Evolutionary conservation across 2,888 invertebrate species (phyloP).

Genomic region (Ceriagrion tenellum): DNA sequence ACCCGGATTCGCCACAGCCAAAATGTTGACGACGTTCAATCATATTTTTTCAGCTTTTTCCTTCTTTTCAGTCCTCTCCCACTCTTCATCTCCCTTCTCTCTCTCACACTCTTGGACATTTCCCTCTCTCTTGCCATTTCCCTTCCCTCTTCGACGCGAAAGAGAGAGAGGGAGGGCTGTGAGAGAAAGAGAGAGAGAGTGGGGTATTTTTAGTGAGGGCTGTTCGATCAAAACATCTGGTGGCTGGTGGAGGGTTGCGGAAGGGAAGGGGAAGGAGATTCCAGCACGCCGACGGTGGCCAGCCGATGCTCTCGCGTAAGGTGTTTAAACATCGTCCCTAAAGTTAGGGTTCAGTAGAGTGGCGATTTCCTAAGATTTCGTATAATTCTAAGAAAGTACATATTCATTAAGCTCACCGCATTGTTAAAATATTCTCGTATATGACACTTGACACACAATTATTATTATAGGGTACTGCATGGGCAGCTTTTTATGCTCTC

Average conservation of each 20-base stretch:
- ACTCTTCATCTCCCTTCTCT: not conserved
- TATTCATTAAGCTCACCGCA: too few relatives aligned
- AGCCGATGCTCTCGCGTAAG: too few relatives aligned
- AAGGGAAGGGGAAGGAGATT: not conserved
- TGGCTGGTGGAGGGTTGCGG: not conserved
- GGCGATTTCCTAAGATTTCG: too few relatives aligned
- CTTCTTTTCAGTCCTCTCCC: not conserved
- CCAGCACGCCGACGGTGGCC: not conserved
- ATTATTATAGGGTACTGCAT: too few relatives aligned
- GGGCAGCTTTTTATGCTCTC: too few relatives aligned
- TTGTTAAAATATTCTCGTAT: too few relatives aligned
- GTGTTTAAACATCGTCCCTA: too few relatives aligned
- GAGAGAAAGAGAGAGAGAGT: not conserved
- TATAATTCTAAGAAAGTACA: too few relatives aligned
- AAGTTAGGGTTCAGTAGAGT: too few relatives aligned
- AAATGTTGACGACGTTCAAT: not conserved
- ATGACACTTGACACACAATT: too few relatives aligned
- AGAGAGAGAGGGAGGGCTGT: not conserved
- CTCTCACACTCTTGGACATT: not conserved
- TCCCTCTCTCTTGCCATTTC: not conserved
- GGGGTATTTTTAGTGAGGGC: not conserved
- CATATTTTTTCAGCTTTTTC: not conserved
- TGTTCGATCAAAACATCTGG: not conserved
- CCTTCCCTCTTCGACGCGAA: not conserved
- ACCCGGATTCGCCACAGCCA: constrained; percentile 16